A percentile compares a stretch with the other conserved stretches of the same genome.
phyloP scores from a whole-genome alignment of 2,113 vertebrate genomes.

The Pelodiscus sinensis region DNA sequence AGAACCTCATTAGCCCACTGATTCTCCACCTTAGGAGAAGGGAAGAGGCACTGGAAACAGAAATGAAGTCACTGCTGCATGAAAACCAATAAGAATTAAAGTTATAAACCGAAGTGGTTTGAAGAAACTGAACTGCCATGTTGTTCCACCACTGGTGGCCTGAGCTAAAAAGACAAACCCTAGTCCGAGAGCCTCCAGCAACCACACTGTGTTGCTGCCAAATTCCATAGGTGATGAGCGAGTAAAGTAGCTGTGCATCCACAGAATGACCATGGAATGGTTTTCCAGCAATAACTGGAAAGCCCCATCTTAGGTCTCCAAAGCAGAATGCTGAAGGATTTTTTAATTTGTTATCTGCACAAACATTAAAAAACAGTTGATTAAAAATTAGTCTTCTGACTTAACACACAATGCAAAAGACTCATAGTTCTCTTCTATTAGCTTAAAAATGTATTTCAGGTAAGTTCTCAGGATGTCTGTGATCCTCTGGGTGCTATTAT shows the following conservation, averaged over 20 bases:
- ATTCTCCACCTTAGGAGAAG: neutral
- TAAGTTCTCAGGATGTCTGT: neutral
- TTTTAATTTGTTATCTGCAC: neutral
- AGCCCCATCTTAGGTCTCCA: neutral
- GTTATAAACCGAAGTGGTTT: neutral
- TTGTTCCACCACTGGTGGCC: too few species aligned
- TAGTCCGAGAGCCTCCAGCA: neutral
- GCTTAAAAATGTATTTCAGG: neutral
- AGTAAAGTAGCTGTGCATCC: neutral
- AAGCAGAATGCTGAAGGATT: neutral
- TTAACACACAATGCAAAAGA: neutral
- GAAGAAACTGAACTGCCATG: neutral
- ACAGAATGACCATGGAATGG: neutral
- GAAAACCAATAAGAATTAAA: neutral
- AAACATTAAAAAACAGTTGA: neutral
- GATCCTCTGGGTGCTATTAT: neutral
- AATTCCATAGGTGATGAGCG: neutral
- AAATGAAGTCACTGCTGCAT: neutral
- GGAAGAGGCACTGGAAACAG: neutral
- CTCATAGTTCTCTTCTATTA: neutral
- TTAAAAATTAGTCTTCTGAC: neutral
- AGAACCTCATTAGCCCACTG: neutral
- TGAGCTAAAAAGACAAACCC: neutral
- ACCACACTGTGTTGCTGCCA: neutral
- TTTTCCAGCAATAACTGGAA: neutral